Evolutionary conservation across 2,888 invertebrate species (phyloP), one percentile per base, ranked within the genome.

Genomic region (Gastrophysa polygoni): DNA sequence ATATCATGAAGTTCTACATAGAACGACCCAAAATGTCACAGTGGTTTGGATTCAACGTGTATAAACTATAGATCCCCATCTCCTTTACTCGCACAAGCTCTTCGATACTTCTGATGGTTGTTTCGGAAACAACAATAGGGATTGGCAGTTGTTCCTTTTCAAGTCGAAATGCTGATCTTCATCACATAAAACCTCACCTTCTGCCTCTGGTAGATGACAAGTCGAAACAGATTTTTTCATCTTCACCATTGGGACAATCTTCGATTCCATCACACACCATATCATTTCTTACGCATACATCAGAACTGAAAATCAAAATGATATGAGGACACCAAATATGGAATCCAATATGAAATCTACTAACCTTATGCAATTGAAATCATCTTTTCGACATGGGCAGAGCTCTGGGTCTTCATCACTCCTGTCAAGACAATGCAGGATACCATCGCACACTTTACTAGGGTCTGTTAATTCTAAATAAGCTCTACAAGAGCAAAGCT

Each of bases 211-310:
- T 2, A 1, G 38, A 38, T 14, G 38, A 38, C 6, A 88, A 74
- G 10, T 81, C 87, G 54, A 85, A 83, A 74, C 93, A 93, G 4
- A 81, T 78, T 6, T 76, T 76, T 76, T 93, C 93, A 73, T 94
- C 93, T 68, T 91, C 90, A 5, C 88, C 89, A 61, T 87, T 83
- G 0, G 88, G 88, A 77, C 93, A 94, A 74, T 94, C 93, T 0
- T 77, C 71, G 6, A 86, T 79, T n/a, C 88, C 89, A 75, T 93
- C 93, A 75, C 93, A 93, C 0, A 92, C 86, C 81, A 90, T 87
- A 68, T 92, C 92, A 20, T 82, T 82, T 0, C 92, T 86, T 47
- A 93, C 84, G 71, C 93, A 93, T 55, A 83, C 82, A 6, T 84
- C 81, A 18, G 82, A 82, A 61, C 81, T 81, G 67, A 38, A 64